Conservation (phyloP, 2,113 vertebrate genomes). For the Nerophis ophidion region DNA sequence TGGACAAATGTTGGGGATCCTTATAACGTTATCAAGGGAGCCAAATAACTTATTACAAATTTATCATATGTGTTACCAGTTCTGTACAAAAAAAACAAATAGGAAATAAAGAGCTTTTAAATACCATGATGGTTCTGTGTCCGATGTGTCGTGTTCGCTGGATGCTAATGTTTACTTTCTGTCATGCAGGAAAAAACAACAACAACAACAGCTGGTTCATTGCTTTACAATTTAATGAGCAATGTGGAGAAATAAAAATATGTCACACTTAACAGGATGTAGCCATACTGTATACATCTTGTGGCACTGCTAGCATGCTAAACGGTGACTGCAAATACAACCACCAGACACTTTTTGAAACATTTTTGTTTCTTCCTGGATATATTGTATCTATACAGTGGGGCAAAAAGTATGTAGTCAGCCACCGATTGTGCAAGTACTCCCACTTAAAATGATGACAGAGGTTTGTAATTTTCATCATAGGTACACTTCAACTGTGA, state of each 20-base stretch:
- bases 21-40: constrained; percentile 74
- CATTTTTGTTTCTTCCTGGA: too few species aligned
- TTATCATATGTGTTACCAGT: constrained; percentile 78
- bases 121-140: constrained; percentile 53
- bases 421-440: too few species aligned
- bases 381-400: too few species aligned
- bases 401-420: too few species aligned
- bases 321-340: too few species aligned
- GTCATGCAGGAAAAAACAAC: constrained; percentile 9
- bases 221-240: constrained; percentile 39
- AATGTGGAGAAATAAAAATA: constrained; percentile 22
- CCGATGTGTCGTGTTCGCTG: constrained; percentile 23
- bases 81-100: constrained; percentile 73
- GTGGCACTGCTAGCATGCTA: too few species aligned
- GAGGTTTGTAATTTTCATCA: too few species aligned
- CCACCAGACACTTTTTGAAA: too few species aligned
- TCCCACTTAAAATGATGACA: too few species aligned
- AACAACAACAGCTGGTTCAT: constrained; percentile 5
- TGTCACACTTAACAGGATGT: not conserved
- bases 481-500: too few species aligned
- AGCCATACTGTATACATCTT: not conserved
- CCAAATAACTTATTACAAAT: constrained; percentile 77
- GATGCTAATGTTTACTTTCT: constrained; percentile 2
- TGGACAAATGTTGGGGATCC: constrained; percentile 72
- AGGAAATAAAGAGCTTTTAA: constrained; percentile 82